These are phyloP conservation scores for Cherax destructor DNA, from an alignment of 1,140 invertebrate species.

Conservation along the genomic window DNA sequence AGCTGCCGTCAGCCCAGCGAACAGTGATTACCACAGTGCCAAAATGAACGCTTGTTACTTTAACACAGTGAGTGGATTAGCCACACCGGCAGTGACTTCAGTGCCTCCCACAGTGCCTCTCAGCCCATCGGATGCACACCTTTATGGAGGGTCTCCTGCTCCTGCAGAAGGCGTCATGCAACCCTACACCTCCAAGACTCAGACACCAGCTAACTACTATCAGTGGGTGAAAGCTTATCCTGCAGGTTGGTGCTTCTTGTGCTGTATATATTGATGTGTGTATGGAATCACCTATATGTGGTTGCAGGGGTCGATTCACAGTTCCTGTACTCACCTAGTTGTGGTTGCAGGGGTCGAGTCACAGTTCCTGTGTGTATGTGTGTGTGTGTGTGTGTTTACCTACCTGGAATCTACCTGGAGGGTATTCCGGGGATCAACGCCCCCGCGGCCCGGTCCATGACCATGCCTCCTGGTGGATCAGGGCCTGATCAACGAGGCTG, in stretches of 20 bases:
- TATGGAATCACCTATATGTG: background rate
- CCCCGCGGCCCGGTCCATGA: too few relatives aligned
- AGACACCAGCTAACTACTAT: constrained; percentile 50
- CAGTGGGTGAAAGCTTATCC: constrained; percentile 63
- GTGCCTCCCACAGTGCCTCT: background rate
- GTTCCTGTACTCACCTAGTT: too few relatives aligned
- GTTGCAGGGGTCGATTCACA: too few relatives aligned
- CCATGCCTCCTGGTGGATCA: too few relatives aligned
- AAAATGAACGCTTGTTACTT: constrained; percentile 49
- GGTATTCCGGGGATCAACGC: too few relatives aligned
- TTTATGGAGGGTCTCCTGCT: constrained; percentile 16
- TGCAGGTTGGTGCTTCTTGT: constrained; percentile 49
- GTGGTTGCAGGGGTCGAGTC: too few relatives aligned
- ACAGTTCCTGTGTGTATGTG: too few relatives aligned
- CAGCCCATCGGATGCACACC: constrained; percentile 23
- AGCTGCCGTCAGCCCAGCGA: constrained; percentile 48
- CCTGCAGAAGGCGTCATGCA: constrained; percentile 26
- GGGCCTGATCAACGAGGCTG: too few relatives aligned
- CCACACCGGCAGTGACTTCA: constrained; percentile 5
- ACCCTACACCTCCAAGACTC: constrained; percentile 62
- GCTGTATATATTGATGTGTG: background rate
- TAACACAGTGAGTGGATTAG: constrained; percentile 28
- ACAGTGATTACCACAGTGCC: constrained; percentile 57
- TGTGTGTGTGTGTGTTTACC: too few relatives aligned
- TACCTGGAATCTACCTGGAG: too few relatives aligned